Evolutionary conservation across 64 coral and sea anemone genomes (phyloP).

Genomic region (Acropora tenuis): DNA sequence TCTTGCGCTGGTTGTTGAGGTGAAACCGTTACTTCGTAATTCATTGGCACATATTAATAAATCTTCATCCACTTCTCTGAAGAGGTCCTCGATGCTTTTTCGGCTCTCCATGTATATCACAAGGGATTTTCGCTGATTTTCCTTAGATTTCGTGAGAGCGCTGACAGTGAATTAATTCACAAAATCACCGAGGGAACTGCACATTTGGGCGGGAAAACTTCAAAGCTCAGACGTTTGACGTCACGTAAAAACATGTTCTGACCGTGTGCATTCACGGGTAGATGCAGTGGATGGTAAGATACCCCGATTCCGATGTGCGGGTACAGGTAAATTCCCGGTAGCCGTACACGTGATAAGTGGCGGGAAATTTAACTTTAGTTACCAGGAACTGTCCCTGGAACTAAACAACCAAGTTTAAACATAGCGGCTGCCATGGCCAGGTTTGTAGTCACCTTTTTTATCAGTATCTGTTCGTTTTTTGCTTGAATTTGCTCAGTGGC

Average conservation of each 20-base stretch:
- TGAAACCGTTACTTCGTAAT: conserved; percentile 40
- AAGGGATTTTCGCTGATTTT: conserved; percentile 67
- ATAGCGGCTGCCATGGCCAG: too few species aligned
- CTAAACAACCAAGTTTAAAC: too few species aligned
- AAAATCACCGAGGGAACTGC: conserved; percentile 58
- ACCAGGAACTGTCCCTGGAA: too few species aligned
- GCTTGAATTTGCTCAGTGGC: too few species aligned
- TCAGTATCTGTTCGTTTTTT: too few species aligned
- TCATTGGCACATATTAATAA: conserved; percentile 33
- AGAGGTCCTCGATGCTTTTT: conserved; percentile 59
- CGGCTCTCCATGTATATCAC: background rate
- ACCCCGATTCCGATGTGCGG: background rate
- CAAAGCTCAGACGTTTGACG: conserved; percentile 60
- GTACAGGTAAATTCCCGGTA: too few species aligned
- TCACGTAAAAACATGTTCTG: conserved; percentile 72
- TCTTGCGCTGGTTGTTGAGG: conserved; percentile 16
- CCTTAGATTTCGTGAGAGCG: conserved; percentile 60
- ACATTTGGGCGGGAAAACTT: conserved; percentile 73
- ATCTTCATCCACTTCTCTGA: conserved; percentile 49
- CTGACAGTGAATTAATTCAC: conserved; percentile 62
- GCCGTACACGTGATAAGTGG: too few species aligned
- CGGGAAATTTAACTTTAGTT: too few species aligned
- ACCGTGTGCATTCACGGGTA: conserved; percentile 62
- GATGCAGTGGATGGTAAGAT: conserved; percentile 68
- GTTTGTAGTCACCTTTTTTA: too few species aligned